Evolutionary conservation across 1,140 invertebrate genomes (phyloP).

Genomic region (Drosophila lacteicornis): DNA sequence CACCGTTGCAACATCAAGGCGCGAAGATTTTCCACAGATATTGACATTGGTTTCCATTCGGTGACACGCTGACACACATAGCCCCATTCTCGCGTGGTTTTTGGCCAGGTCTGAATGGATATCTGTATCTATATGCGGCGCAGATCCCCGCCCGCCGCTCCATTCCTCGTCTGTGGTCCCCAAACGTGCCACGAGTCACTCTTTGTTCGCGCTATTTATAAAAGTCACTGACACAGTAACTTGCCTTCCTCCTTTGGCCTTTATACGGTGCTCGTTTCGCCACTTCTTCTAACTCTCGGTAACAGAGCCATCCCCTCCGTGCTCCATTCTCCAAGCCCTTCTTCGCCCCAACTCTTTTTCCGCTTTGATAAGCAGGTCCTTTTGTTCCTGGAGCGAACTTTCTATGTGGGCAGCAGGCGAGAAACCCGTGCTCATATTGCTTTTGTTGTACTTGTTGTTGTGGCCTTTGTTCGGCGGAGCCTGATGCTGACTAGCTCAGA

Average conservation of each 20-base stretch:
- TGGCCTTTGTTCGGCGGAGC: conserved; percentile 57
- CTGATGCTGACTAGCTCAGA: conserved; percentile 63
- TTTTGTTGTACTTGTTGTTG: conserved; percentile 71
- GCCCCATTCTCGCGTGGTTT: conserved; percentile 1
- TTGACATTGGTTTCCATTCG: conserved; percentile 67
- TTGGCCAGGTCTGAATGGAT: conserved; percentile 25
- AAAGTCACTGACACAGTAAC: conserved; percentile 82
- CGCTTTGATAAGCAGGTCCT: conserved; percentile 81
- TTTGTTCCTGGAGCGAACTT: conserved; percentile 71
- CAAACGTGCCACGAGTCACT: conserved; percentile 61
- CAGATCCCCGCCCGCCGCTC: neutral
- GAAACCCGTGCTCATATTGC: conserved; percentile 66
- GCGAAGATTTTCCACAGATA: conserved; percentile 64
- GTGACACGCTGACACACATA: conserved; percentile 29
- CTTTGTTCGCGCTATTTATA: conserved; percentile 81
- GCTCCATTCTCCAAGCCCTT: neutral
- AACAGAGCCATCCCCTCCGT: conserved; percentile 1
- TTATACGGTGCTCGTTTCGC: conserved; percentile 60
- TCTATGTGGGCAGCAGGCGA: conserved; percentile 60
- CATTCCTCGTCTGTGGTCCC: conserved; percentile 53
- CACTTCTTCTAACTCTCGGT: conserved; percentile 68
- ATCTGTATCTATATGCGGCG: conserved; percentile 3
- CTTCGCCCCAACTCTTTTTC: conserved; percentile 70
- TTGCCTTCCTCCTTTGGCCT: conserved; percentile 59
- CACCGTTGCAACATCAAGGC: conserved; percentile 41